Base-by-base conservation (phyloP, 2,113 vertebrate genomes). In the Scartelaos histophorus region DNA sequence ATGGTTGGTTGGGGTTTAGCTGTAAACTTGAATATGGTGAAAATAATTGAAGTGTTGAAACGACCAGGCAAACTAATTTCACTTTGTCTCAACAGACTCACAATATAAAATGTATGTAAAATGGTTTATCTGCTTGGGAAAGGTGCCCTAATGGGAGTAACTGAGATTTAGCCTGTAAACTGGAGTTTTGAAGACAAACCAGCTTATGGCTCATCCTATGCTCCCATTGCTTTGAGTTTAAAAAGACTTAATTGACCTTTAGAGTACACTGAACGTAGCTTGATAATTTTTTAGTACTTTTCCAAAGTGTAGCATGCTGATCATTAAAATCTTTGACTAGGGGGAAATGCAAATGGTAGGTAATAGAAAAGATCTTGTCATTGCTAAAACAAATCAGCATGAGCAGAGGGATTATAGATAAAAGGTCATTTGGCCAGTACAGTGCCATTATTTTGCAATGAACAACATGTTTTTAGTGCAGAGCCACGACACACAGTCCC, bases 351-450 rank as follows among this genome's bases (percentile, higher is more conserved):
- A 56, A 10, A 11, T 21, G n/a, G 38, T 29, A 43, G 9, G 38
- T 43, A 43, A n/a, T 21, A 7, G 49, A 66, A 67, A 29, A 64
- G 53, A 46, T 53, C 53, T 68, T 54, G 66, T 57, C 56, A 15
- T 34, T 69, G 19, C 74, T 80, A 56, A 76, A 47, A 56, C 54
- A 29, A 66, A 57, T 66, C 47, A 71, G 60, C 69, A 73, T 2
- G 7, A 69, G 54, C 69, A 67, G 67, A 46, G 56, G 43, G 10
- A 51, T 73, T 74, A 74, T 24, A 78, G 67, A 82, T 70, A 89
- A 2, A 90, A 88, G 85, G 85, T 86, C 87, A 80, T n/a, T n/a
- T 43, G 62, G 75, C 57, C 43, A 49, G 75, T 67, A 53, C 73
- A 25, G 49, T 10, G 60, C 47, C 21, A 6, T 68, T 24, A 70